phyloP scores from a whole-genome alignment of 2,888 invertebrate genomes.

The Villa cingulata region DNA sequence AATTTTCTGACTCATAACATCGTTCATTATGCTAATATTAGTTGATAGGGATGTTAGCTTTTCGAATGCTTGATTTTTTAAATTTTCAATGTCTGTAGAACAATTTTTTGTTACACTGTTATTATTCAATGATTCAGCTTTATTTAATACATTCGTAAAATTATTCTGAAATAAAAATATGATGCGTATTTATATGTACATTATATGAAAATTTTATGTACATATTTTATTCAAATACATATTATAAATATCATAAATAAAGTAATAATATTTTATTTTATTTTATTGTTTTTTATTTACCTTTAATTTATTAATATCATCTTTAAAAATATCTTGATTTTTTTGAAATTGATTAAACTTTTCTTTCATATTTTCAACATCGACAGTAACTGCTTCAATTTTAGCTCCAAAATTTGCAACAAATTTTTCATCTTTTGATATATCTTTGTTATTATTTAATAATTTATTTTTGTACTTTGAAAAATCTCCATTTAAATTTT shows the following conservation, averaged over 20 bases:
- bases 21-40: constrained; percentile 25
- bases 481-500: constrained; percentile 39
- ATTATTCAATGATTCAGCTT: constrained; percentile 15
- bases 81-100: constrained; percentile 19
- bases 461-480: constrained; percentile 23
- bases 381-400: constrained; percentile 28
- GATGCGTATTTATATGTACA: no score
- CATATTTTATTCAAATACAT: no score
- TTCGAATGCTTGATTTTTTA: constrained; percentile 19
- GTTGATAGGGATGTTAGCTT: constrained; percentile 22
- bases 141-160: constrained; percentile 18
- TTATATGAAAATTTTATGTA: no score
- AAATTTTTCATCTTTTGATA: constrained; percentile 29
- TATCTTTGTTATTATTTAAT: constrained; percentile 22
- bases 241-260: no score
- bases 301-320: constrained; percentile 20
- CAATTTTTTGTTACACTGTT: constrained; percentile 19
- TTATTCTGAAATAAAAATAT: constrained; percentile 19
- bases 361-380: constrained; percentile 29
- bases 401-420: constrained; percentile 35
- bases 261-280: no score
- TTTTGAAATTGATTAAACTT: constrained; percentile 26
- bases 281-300: constrained; percentile 12
- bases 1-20: constrained; percentile 27
- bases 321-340: constrained; percentile 21